Base-by-base conservation (phyloP, 2,797 vertebrate species). In the Mormyrops boulengeri region DNA sequence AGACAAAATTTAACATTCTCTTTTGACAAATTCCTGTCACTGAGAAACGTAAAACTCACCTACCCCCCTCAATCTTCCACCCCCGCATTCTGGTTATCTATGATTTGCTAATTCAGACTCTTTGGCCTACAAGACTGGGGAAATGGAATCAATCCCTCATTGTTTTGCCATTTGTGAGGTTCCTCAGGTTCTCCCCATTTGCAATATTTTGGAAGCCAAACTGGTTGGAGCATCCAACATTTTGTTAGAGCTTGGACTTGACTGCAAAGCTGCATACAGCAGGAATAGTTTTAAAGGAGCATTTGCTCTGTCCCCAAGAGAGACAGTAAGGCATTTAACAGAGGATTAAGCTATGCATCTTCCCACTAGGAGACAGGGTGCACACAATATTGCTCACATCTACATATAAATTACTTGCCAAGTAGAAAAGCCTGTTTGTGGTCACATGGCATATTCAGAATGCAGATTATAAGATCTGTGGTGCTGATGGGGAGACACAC, bases 381-480 rank as follows among this genome's bases (percentile, higher is more conserved):
- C 30, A 38, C 66, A 38, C 30, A 73, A 73, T 73, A 73, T 73
- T 73, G 66, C 66, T 73, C 66, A 73, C 66, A 73, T 73, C 66
- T 73, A 73, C 66, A 73, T 73, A 73, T 73, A 73, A 73, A 73
- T 73, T 38, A 73, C 66, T 73, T 38, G 66, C 30, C 66, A 73
- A 73, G 66, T 38, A 73, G 66, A 73, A 73, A 73, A 73, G 66
- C 66, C 66, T 73, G 66, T 73, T 73, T 73, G 30, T 73, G 66
- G 30, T 73, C 66, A 73, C 66, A 38, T 73, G 66, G 12, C 30
- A 73, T 17, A 73, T 73, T 73, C 66, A 73, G 66, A 73, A 73
- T 73, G 12, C 66, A 73, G 66, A 73, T 73, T 73, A 73, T 73
- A 38, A 73, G 66, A 73, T 34, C 66, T 38, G 66, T 38, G 66